Evolutionary conservation across 2,888 invertebrate species (phyloP).

Genomic region (Pristionchus arcanus): DNA sequence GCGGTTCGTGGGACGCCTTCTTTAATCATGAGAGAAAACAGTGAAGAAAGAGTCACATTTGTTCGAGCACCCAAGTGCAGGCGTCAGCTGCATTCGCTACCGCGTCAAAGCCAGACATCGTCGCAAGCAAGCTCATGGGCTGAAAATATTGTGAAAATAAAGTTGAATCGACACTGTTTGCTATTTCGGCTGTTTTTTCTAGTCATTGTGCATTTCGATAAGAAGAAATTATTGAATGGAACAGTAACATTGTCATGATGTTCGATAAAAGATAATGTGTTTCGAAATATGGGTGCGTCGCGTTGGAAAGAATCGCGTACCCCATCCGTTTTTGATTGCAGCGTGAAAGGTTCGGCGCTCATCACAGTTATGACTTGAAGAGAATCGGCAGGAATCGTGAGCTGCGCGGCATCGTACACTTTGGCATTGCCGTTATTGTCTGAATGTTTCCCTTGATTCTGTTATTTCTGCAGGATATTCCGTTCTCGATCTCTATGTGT

Average conservation of each 20-base stretch:
- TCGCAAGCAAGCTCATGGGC: background rate
- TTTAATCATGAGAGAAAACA: no score
- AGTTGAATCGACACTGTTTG: background rate
- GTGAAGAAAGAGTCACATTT: background rate
- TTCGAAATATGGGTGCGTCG: no score
- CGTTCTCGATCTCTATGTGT: no score
- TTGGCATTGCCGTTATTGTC: background rate
- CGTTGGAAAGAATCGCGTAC: no score
- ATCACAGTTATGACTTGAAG: background rate
- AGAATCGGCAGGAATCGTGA: background rate
- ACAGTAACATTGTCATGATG: no score
- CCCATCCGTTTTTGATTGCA: background rate
- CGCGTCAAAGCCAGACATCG: background rate
- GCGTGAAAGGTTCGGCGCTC: background rate
- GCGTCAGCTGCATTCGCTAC: background rate
- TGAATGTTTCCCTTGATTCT: background rate
- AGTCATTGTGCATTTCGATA: no score
- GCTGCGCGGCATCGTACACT: background rate
- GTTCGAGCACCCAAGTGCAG: background rate
- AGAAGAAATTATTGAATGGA: no score
- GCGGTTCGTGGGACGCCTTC: no score
- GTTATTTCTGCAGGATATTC: no score
- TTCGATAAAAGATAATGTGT: no score
- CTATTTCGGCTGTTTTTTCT: no score
- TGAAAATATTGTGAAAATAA: background rate